Evolutionary conservation across 2,113 vertebrate genomes (phyloP).

Genomic region (Perca schrenkii): DNA sequence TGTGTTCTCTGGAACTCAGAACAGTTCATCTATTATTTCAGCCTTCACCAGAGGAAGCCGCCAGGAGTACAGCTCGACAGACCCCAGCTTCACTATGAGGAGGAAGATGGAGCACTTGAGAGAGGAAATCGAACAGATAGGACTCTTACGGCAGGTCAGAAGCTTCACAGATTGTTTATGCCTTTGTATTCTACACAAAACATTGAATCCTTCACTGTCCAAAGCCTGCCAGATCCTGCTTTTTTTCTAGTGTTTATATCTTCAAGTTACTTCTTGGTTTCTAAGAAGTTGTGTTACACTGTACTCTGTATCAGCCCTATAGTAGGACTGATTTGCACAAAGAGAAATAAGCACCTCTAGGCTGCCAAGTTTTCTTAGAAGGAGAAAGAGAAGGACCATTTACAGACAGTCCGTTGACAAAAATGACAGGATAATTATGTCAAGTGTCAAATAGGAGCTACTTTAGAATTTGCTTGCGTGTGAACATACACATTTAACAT

Average conservation of each 20-base stretch:
- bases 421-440: background rate
- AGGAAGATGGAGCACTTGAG: slow-evolving; percentile 98
- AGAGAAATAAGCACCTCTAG: no score
- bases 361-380: background rate
- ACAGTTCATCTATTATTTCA: slow-evolving; percentile 50
- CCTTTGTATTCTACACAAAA: background rate
- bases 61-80: slow-evolving; percentile 89
- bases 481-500: background rate
- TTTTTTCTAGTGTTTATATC: slow-evolving; percentile 18
- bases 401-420: background rate
- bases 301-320: background rate
- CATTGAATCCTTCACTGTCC: background rate
- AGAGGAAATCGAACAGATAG: slow-evolving; percentile 96
- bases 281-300: background rate
- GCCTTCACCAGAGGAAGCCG: slow-evolving; percentile 91
- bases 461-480: background rate
- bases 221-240: slow-evolving; percentile 21
- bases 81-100: slow-evolving; percentile 98
- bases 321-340: no score
- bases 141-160: slow-evolving; percentile 91
- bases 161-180: slow-evolving; percentile 4
- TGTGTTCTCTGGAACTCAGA: slow-evolving; percentile 21
- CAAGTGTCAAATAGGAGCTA: background rate
- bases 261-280: background rate
- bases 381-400: background rate